Evolutionary conservation across 2,888 invertebrate species (phyloP), one percentile per base, ranked within the genome.

Genomic region (Nomada hirtipes): DNA sequence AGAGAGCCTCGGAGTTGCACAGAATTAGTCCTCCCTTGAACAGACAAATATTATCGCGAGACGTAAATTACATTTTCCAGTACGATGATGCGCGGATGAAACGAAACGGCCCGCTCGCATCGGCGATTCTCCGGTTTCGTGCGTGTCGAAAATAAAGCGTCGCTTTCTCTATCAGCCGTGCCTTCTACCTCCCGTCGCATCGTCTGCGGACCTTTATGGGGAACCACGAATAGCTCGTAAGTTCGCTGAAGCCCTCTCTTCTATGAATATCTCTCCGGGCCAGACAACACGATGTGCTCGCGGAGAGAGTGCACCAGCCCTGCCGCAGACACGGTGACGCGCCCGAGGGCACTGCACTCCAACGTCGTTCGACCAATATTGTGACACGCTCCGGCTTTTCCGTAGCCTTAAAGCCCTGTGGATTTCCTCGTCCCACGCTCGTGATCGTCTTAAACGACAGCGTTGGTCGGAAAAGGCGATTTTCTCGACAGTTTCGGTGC

Each of bases 201-300:
- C 47, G 15, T 75, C 76, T 71, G 77, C 42, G 63, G 85, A 86
- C 88, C 90, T 91, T 91, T 92, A 92, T 90, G 91, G 90, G 90
- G 89, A 92, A 92, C 91, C 92, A 91, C 92, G 92, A 93, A 93
- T 93, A 93, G 92, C 91, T 82, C 88, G 88, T 88, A 88, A 90
- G 90, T 91, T 92, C 92, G 88, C 84, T 86, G 90, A 90, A 92
- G 86, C 86, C 84, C 82, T 84, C 90, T 88, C 90, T 89, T 92
- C 93, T 93, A 93, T 92, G 93, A 92, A 93, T 93, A 93, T 92
- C 92, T 90, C 89, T 76, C 81, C 77, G 86, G 83, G 77, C 83
- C 79, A 87, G 87, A 88, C 86, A 87, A 72, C 76, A 69, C 75
- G 79, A 79, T 74, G 77, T 67, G 59, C 53, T 47, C 61, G 52